Conservation (phyloP, 1,140 invertebrate species). For the Babylonia areolata region DNA sequence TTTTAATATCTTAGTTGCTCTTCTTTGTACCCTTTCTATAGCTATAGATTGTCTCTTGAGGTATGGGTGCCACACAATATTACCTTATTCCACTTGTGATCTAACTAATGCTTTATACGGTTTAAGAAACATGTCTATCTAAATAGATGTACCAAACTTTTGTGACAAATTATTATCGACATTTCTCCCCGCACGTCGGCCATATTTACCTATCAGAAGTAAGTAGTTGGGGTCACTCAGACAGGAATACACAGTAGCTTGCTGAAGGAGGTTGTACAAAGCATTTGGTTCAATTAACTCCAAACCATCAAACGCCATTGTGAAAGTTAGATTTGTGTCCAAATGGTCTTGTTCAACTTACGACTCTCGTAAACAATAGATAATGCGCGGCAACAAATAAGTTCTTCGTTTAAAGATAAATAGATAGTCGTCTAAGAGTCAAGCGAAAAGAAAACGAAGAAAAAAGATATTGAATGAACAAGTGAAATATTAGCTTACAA, state of each 20-base stretch:
- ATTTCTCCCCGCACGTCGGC: no score
- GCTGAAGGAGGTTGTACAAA: constrained; percentile 74
- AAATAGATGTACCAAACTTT: no score
- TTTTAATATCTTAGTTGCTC: no score
- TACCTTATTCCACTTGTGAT: no score
- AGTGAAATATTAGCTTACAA: no score
- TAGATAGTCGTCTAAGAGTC: no score
- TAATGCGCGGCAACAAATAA: constrained; percentile 43
- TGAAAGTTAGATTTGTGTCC: neutral
- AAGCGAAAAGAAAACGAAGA: neutral
- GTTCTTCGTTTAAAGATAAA: neutral
- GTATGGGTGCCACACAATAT: no score
- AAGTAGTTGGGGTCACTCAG: constrained; percentile 74
- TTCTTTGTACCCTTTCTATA: no score
- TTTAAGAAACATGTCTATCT: no score
- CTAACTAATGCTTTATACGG: no score
- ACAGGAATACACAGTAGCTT: constrained; percentile 66
- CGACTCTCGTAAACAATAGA: constrained; percentile 55
- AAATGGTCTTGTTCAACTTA: constrained; percentile 28
- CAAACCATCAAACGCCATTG: constrained; percentile 56
- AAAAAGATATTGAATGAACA: neutral
- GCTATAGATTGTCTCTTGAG: no score
- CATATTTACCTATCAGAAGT: constrained; percentile 68
- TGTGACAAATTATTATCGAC: no score
- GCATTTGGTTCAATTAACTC: constrained; percentile 68